Conservation (phyloP, 2,113 vertebrate species). For the Hemicordylus capensis region DNA sequence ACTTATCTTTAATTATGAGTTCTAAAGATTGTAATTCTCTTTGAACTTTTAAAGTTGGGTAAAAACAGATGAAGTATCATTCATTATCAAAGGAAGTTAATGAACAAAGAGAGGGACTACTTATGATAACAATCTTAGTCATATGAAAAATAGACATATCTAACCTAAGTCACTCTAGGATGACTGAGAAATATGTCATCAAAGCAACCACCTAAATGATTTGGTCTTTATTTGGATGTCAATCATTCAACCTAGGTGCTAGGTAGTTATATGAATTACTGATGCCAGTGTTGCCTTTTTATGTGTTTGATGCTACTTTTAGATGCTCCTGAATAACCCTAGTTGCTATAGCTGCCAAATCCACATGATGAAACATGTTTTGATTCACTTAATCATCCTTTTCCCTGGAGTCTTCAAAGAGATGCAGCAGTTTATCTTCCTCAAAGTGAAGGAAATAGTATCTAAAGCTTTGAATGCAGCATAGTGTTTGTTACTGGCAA, state of each 20-base stretch:
- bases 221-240: slow-evolving; percentile 9
- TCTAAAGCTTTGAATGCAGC: background rate
- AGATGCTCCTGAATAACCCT: slow-evolving; percentile 32
- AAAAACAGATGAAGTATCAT: too few relatives aligned
- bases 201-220: background rate
- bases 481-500: background rate
- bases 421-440: background rate
- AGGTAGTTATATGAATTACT: background rate
- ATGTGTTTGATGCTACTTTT: slow-evolving; percentile 14
- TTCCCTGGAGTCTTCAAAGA: background rate
- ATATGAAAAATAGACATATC: background rate
- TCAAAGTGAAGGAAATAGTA: slow-evolving; percentile 4
- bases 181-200: slow-evolving; percentile 2
- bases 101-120: too few relatives aligned
- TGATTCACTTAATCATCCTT: background rate
- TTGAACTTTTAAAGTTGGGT: too few relatives aligned
- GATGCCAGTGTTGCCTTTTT: background rate
- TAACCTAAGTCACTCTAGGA: background rate
- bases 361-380: slow-evolving; percentile 22
- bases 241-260: slow-evolving; percentile 4
- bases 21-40: too few relatives aligned
- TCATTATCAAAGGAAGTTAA: too few relatives aligned
- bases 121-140: too few relatives aligned
- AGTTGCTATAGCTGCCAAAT: slow-evolving; percentile 36
- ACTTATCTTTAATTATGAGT: too few relatives aligned